Evolutionary conservation across 2,888 invertebrate species (phyloP).

Genomic region (Incurvaria masculella): DNA sequence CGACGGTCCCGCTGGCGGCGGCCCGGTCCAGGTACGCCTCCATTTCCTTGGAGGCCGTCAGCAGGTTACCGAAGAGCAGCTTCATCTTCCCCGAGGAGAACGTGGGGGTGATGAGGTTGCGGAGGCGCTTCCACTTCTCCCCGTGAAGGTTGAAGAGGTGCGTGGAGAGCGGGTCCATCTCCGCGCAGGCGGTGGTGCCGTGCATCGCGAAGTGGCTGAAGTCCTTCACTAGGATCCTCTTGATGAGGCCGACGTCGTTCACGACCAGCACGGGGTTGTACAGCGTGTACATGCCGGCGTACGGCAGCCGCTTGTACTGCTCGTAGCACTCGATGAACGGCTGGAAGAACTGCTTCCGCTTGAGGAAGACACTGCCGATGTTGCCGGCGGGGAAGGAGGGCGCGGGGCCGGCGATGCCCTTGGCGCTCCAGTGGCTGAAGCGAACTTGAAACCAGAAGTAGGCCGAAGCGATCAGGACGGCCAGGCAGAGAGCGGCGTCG

Average conservation of each 20-base stretch:
- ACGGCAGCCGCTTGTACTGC: slow-evolving; percentile 45
- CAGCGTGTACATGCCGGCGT: slow-evolving; percentile 61
- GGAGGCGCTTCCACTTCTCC: slow-evolving; percentile 51
- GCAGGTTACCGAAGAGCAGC: slow-evolving; percentile 49
- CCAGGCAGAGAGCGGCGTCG: slow-evolving; percentile 52
- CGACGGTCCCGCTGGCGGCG: slow-evolving; percentile 5
- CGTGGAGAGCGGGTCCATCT: slow-evolving; percentile 44
- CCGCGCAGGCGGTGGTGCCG: slow-evolving; percentile 39
- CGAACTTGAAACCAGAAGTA: slow-evolving; percentile 39
- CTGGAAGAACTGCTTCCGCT: slow-evolving; percentile 58
- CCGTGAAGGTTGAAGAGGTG: slow-evolving; percentile 43
- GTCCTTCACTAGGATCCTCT: slow-evolving; percentile 58
- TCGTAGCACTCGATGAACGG: slow-evolving; percentile 58
- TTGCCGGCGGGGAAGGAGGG: slow-evolving; percentile 63
- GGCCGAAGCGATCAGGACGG: slow-evolving; percentile 23
- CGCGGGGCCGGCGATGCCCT: slow-evolving; percentile 52
- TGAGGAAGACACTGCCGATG: slow-evolving; percentile 49
- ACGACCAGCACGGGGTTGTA: slow-evolving; percentile 59
- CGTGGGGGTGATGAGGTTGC: slow-evolving; percentile 52
- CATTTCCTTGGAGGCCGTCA: slow-evolving; percentile 38
- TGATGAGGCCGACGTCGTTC: slow-evolving; percentile 60
- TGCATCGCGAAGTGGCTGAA: slow-evolving; percentile 56
- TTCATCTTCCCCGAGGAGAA: slow-evolving; percentile 60
- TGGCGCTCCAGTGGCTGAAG: slow-evolving; percentile 57
- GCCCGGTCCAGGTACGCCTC: slow-evolving; percentile 18